Evolutionary conservation across 2,888 invertebrate genomes (phyloP), one percentile per base, ranked within the genome.

Genomic region (Drosophila seclusa): DNA sequence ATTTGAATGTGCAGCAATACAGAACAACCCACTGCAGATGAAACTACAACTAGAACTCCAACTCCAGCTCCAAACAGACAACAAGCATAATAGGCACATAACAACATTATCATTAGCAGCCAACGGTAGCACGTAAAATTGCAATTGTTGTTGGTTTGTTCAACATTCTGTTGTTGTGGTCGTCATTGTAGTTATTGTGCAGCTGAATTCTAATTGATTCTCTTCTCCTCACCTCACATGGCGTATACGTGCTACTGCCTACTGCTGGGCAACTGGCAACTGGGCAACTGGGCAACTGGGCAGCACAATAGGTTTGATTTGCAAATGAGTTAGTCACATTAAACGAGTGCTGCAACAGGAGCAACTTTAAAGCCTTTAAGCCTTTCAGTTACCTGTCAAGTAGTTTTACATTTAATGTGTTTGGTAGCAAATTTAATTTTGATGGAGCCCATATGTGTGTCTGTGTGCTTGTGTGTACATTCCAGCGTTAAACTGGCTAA

Each of bases 91-190:
- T 84, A 65, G 79, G 74, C 78, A 70, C 81, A 79, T 82, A 85
- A 84, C 81, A 85, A 84, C 83, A 87, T 83, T 84, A 87, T 83
- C 87, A 85, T 87, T 85, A 84, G 74, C 66, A 70, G 65, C 57
- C 68, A 68, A 58, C 68, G 60, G 57, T 55, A 80, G 73, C 70
- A 74, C 76, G 86, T 83, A 78, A 86, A 78, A 86, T 67, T 78
- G 76, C 80, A 86, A 82, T 80, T 78, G 78, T 68, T 77, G 67
- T 64, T 60, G 31, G 29, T 27, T 48, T 58, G 49, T 52, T 16
- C 11, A 5, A 7, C n/a, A 45, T 71, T 67, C 57, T 52, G 50
- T 57, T 70, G 53, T 59, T 55, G 49, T 10, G 59, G 55, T 18
- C 48, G 48, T 29, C 53, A 10, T 49, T 50, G 48, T 45, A 6